A percentile compares a stretch with the other conserved stretches of the same genome.
Conservation (phyloP, 1,140 invertebrate genomes). For the Nasonia giraulti region DNA sequence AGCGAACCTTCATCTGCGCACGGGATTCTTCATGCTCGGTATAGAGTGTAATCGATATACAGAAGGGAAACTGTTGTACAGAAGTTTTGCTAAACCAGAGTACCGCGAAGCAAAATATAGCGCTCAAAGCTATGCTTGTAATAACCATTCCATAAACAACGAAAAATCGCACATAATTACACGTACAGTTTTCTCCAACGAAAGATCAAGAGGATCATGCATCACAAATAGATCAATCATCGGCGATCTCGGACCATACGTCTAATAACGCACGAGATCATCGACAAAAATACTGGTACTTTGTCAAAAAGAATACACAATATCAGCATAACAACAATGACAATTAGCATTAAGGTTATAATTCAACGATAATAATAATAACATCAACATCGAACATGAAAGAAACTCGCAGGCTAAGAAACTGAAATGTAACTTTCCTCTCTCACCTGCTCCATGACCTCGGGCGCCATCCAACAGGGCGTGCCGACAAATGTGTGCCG, state of each 20-base stretch:
- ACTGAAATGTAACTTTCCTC: slow-evolving; percentile 75
- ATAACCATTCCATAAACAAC: not conserved
- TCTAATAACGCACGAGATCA: not conserved
- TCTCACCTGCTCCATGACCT: slow-evolving; percentile 97
- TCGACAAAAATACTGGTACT: not conserved
- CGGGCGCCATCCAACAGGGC: slow-evolving; percentile 99
- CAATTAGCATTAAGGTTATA: not conserved
- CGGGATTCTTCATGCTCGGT: slow-evolving; percentile 24
- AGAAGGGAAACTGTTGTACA: not conserved
- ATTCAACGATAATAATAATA: slow-evolving; percentile 20
- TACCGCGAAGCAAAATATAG: slow-evolving; percentile 4
- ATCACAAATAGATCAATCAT: not conserved
- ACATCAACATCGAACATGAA: slow-evolving; percentile 61
- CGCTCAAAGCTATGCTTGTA: slow-evolving; percentile 2
- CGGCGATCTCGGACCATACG: not conserved
- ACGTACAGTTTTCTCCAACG: not conserved
- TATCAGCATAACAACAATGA: not conserved
- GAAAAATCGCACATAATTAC: slow-evolving; percentile 27
- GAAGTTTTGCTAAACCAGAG: slow-evolving; percentile 2
- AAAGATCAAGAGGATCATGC: slow-evolving; percentile 24
- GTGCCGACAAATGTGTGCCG: slow-evolving; percentile 98
- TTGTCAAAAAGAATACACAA: not conserved
- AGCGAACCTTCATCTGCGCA: slow-evolving; percentile 3
- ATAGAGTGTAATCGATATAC: slow-evolving; percentile 2
- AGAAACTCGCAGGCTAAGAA: slow-evolving; percentile 71